Base-by-base conservation (phyloP, 2,113 vertebrate genomes). In the Pteropus alecto region DNA sequence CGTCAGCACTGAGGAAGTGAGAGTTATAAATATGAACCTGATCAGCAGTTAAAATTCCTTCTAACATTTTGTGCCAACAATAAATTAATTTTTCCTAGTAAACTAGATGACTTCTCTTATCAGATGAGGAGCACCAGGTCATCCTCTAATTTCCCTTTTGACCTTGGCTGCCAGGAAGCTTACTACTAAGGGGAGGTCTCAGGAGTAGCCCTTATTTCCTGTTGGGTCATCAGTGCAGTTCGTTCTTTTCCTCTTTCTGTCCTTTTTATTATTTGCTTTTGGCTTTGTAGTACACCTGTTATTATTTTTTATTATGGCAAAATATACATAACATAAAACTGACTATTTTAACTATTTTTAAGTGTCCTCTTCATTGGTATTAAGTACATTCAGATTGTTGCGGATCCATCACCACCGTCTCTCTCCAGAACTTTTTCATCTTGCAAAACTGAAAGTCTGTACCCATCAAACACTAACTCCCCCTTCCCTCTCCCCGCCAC, bases 61-160 rank as follows among this genome's bases (percentile, higher is more conserved):
- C 76, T 41, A 0, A 26, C 26, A 1, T 15, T n/a, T 22, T 18
- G 33, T 95, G 94, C 96, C 96, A 96, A 95, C 81, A 78, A n/a
- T 61, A 86, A 60, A 82, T 84, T 94, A 95, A 85, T 93, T 94
- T 93, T 92, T 77, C 94, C 74, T 43, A 24, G 82, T 46, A 89
- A 96, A 35, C 77, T 95, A 30, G 68, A 97, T 96, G 88, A 96
- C 94, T 96, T 97, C 96, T 95, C 82, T 90, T 86, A 93, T 70
- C 93, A 86, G 88, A 83, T 26, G 9, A 43, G 86, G 88, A 60
- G 48, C 58, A 0, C 76, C 0, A 4, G 91, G 93, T 87, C 85
- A 78, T 56, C 41, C 9, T 85, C 85, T 73, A 7, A 93, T 96
- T 96, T 97, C 93, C 95, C 96, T 86, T 81, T 94, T 93, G 85